Evolutionary conservation across 2,888 invertebrate genomes (phyloP).

Genomic region (Melanophora roralis): DNA sequence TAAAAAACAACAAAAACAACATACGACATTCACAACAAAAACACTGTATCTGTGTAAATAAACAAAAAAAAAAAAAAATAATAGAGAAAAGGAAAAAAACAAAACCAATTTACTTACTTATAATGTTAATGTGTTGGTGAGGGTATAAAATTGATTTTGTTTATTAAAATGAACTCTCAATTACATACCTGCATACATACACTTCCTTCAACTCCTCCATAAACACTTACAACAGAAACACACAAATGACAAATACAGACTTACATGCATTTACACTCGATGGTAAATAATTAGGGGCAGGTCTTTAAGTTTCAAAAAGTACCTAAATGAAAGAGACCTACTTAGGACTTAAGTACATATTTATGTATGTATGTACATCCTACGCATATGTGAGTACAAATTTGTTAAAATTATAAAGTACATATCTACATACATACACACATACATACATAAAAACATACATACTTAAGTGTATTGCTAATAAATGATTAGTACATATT

Average conservation of each 20-base stretch:
- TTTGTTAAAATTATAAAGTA: no score
- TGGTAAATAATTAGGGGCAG: background rate
- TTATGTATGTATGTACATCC: no score
- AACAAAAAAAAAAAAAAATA: constrained; percentile 5
- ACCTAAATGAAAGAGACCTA: no score
- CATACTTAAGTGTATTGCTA: background rate
- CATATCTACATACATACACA: background rate
- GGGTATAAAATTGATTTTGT: background rate
- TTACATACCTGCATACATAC: background rate
- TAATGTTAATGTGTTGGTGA: background rate
- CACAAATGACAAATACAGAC: no score
- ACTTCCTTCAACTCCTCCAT: background rate
- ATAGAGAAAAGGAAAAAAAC: background rate
- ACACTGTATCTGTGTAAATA: constrained; percentile 7
- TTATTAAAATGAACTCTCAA: background rate
- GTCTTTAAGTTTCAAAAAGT: no score
- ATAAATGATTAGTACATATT: background rate
- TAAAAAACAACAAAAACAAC: constrained; percentile 5
- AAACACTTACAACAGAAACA: background rate
- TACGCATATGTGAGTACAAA: no score
- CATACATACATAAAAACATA: background rate
- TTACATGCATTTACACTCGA: background rate
- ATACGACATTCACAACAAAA: constrained; percentile 12
- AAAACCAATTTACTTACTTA: background rate
- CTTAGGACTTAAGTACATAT: no score